These are phyloP conservation scores for Nycticorax nycticorax DNA, from an alignment of 2,113 vertebrate species.

Conservation along the genomic window DNA sequence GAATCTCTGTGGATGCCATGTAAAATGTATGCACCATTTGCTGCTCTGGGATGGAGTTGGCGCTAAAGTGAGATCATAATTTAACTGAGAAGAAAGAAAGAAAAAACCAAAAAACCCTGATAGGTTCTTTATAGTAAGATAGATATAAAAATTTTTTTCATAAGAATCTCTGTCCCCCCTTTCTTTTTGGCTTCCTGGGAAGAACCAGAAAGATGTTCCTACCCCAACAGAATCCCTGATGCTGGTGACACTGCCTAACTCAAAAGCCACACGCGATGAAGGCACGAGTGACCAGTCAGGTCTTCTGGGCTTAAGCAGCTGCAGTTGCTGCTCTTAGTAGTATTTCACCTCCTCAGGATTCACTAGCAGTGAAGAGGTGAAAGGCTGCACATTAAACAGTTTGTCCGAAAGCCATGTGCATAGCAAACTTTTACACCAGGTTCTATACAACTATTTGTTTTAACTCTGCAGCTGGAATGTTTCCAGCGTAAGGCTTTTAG, in stretches of 20 bases:
- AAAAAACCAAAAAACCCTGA: constrained; percentile 13
- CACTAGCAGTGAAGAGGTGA: constrained; percentile 74
- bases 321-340: constrained; percentile 39
- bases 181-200: constrained; percentile 69
- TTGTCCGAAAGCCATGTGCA: constrained; percentile 72
- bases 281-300: constrained; percentile 71
- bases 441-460: constrained; percentile 70
- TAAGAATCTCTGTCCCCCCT: constrained; percentile 73
- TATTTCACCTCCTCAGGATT: constrained; percentile 69
- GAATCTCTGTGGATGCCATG: constrained; percentile 53
- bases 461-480: constrained; percentile 74
- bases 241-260: constrained; percentile 71
- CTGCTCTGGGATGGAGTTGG: constrained; percentile 70
- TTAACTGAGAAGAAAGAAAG: constrained; percentile 40
- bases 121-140: constrained; percentile 72
- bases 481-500: constrained; percentile 81
- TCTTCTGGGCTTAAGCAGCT: constrained; percentile 66
- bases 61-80: constrained; percentile 70
- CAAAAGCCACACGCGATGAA: constrained; percentile 71
- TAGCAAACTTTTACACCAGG: constrained; percentile 72
- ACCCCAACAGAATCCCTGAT: constrained; percentile 68
- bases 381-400: constrained; percentile 75
- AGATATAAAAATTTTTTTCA: constrained; percentile 74
- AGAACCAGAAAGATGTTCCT: constrained; percentile 65
- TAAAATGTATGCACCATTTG: constrained; percentile 63